Evolutionary conservation across 2,797 vertebrate genomes (phyloP).

Genomic region (Muscicapa striata): DNA sequence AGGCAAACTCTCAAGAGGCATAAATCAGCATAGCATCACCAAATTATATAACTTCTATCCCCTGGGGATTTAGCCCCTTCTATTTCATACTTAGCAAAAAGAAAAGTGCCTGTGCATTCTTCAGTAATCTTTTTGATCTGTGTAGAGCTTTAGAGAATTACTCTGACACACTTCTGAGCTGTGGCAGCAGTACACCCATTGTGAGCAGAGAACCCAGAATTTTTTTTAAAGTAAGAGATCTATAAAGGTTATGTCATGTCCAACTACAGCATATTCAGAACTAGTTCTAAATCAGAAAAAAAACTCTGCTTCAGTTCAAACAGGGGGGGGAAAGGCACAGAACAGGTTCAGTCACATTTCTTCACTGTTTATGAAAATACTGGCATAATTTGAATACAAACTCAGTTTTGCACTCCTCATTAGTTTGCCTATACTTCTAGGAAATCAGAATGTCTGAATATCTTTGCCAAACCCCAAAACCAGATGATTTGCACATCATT

Average conservation of each 20-base stretch:
- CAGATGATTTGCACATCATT: not conserved
- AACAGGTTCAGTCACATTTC: not conserved
- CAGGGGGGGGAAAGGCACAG: not conserved
- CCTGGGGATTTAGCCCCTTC: slow-evolving; percentile 11
- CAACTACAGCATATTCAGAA: not conserved
- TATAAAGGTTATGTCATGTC: not conserved
- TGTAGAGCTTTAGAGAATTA: not conserved
- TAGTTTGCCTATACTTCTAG: not conserved
- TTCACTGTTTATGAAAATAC: not conserved
- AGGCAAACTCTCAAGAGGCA: slow-evolving; percentile 57
- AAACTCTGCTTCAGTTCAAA: not conserved
- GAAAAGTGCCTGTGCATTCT: not conserved
- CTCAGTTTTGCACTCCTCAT: not conserved
- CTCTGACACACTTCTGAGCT: not conserved
- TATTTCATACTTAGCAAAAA: slow-evolving; percentile 8
- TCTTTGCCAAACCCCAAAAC: not conserved
- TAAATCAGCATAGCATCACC: slow-evolving; percentile 51
- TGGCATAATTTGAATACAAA: not conserved
- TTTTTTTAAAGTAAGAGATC: not conserved
- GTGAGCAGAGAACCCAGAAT: not conserved
- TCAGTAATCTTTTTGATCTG: not conserved
- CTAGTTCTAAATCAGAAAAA: not conserved
- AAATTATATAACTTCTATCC: slow-evolving; percentile 21
- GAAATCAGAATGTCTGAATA: not conserved
- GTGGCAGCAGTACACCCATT: not conserved